phyloP scores from a whole-genome alignment of 2,113 vertebrate genomes.

The Fulmarus glacialis region DNA sequence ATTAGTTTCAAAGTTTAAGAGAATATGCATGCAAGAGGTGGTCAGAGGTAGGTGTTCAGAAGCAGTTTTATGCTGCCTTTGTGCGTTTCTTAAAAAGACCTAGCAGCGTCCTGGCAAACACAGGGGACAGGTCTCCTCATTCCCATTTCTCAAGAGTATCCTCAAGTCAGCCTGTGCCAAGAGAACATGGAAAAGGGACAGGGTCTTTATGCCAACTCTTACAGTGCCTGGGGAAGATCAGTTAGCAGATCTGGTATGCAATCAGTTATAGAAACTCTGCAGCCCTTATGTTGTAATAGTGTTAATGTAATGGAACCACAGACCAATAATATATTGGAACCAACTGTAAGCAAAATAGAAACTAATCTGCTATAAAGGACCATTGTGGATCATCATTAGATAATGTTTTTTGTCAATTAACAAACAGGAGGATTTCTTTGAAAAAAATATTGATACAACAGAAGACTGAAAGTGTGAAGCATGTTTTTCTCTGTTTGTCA shows the following conservation, averaged over 20 bases:
- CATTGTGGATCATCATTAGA: not conserved
- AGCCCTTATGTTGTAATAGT: not conserved
- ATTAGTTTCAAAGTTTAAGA: not conserved
- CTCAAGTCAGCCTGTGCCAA: not conserved
- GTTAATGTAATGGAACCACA: not conserved
- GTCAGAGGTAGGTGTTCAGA: not conserved
- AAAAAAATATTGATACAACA: not conserved
- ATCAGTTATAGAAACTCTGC: not conserved
- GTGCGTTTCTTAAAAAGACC: not conserved
- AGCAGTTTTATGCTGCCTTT: not conserved
- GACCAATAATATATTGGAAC: not conserved
- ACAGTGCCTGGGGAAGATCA: not conserved
- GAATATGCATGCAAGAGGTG: not conserved
- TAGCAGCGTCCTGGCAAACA: not conserved
- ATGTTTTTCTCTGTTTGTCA: not conserved
- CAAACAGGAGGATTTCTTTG: not conserved
- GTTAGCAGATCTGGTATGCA: not conserved
- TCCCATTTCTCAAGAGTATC: not conserved
- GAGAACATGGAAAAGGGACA: not conserved
- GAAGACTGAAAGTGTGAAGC: not conserved
- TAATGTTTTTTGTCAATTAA: not conserved
- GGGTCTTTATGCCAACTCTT: not conserved
- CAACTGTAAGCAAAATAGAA: not conserved
- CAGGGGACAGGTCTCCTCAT: fast-evolving
- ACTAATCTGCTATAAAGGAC: not conserved